Evolutionary conservation across 30 jellyfish, hydroid and myxozoan genomes (phyloP), one percentile per base, ranked within the genome.

Genomic region (Hydractinia symbiolongicarpus): DNA sequence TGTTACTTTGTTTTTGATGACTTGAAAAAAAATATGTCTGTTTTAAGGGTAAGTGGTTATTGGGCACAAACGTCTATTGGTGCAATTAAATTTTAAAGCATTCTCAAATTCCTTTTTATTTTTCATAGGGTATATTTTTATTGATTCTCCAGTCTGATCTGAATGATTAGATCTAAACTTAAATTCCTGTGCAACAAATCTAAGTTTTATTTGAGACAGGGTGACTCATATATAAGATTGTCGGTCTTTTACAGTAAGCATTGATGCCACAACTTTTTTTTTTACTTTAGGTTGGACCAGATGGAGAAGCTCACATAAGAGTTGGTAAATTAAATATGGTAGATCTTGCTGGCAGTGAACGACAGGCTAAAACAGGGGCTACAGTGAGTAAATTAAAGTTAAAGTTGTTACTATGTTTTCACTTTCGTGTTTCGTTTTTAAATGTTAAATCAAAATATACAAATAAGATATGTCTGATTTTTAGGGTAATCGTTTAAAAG

Each of bases 341-440:
- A 19, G 98, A 93, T 68, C 55, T 93, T 20, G 98, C 98, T 83
- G 98, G 98, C 15, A 93, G 98, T 64, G 98, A 93, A 64, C 76
- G 98, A 58, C 98, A 93, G 80, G 91, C 94, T 8, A 93, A 93
- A 72, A 93, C 98, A 5, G 98, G 98, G 8, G 98, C 98, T 13
- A 76, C 81, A 60, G 98, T 91, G 56, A 9, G 81, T 73, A 30
- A 30, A 30, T 30, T 2, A 30, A 30, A 30, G 44, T 30, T 60
- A 16, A 60, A 60, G 44, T 30, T 30, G 44, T 30, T 30, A 30
- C 2, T 30, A 30, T 1, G 16, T 60, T 16, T 13, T 60, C 16
- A 60, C 15, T 16, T 60, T 16, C 17, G 1, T 16, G 17, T 60
- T 14, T 13, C 16, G 70, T 60, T 60, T 60, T 60, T 14, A 60